Evolutionary conservation across 2,113 vertebrate genomes (phyloP), one percentile per base, ranked within the genome.

Genomic region (Tamias sibiricus): DNA sequence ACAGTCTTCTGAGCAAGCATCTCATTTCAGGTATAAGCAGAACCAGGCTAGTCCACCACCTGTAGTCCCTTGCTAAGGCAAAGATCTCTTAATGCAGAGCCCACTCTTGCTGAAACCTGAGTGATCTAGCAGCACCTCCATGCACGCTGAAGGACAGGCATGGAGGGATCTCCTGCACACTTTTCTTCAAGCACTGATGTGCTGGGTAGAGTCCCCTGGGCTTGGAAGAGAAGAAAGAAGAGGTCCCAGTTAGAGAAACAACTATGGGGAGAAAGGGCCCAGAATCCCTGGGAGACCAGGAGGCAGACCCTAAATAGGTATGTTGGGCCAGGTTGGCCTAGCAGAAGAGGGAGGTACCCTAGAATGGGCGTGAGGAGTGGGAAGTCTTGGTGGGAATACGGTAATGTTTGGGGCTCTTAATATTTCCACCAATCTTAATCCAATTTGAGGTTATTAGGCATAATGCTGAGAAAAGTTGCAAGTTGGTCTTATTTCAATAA

Each of bases 401-500:
- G 6, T 4, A 2, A 64, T 71, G 6, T 77, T 76, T 64, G 69
- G 52, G 0, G 1, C 49, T 95, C 68, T 93, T 40, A 76, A 72
- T 79, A 84, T 35, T 79, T 81, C 72, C 37, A 24, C 3, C 2
- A 84, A 94, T 79, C 72, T 92, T 90, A 87, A 95, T 94, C 72
- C 95, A 96, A 68, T 94, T 95, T 94, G 85, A 90, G 42, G 40
- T 85, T 91, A 76, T 89, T 94, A 93, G 76, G 71, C 72, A 32
- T 92, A 87, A 49, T 42, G 24, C 68, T 1, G 1, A 57, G 35
- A 77, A 76, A 54, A 71, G 62, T 76, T 68, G 44, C 87, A 47
- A 1, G 1, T 91, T 5, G 0, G 44, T 59, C 91, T 94, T 93
- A 81, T 69, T 90, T 91, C 83, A 71, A 40, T 68, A 91, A 86